A percentile compares a stretch with the other conserved stretches of the same genome.
These are phyloP conservation scores for Diaperis boleti DNA, from an alignment of 2,888 invertebrate species.

Conservation along the genomic window DNA sequence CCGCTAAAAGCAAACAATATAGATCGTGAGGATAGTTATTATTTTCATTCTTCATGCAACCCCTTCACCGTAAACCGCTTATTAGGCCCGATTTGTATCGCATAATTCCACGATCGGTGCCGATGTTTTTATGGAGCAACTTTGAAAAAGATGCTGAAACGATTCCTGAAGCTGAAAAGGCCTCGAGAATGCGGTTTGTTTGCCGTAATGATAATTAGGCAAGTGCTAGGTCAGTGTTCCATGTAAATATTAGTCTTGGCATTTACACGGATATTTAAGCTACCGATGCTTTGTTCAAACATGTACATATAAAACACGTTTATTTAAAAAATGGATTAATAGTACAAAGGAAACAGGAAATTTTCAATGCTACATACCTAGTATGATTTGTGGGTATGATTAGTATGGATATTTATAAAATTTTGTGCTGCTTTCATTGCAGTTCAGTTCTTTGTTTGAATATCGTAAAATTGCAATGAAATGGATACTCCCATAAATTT, in stretches of 20 bases:
- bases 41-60: constrained; percentile 20
- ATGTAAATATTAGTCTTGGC: constrained; percentile 37
- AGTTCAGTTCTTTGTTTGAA: constrained; percentile 24
- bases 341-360: constrained; percentile 3
- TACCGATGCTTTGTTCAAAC: constrained; percentile 21
- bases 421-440: constrained; percentile 9
- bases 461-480: constrained; percentile 16
- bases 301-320: constrained; percentile 13
- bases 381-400: neutral
- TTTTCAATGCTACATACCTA: neutral
- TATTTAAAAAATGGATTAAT: neutral
- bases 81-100: constrained; percentile 24
- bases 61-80: constrained; percentile 29
- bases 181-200: constrained; percentile 19
- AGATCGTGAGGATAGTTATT: constrained; percentile 8
- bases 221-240: constrained; percentile 43
- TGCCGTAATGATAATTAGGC: constrained; percentile 36
- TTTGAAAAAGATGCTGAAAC: constrained; percentile 1
- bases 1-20: constrained; percentile 9
- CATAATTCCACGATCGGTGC: constrained; percentile 18
- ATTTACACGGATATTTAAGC: constrained; percentile 33
- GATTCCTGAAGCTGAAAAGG: constrained; percentile 9
- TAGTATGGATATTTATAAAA: neutral
- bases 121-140: constrained; percentile 13
- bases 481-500: constrained; percentile 23